These are phyloP conservation scores for Eristalis pertinax DNA, from an alignment of 2,888 invertebrate genomes.

Conservation along the genomic window DNA sequence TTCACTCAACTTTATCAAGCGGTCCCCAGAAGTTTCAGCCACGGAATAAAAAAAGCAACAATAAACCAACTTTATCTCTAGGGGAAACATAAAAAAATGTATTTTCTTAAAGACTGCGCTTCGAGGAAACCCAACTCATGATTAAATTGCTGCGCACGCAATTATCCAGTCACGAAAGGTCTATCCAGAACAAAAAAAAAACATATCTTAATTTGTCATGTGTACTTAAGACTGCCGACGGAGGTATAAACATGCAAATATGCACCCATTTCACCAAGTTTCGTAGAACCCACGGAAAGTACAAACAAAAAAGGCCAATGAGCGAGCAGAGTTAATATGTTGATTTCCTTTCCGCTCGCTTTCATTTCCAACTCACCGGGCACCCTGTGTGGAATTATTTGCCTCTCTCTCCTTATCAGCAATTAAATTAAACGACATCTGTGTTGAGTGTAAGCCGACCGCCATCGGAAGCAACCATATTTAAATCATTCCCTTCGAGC, in stretches of 20 bases:
- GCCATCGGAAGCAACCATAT: conserved; percentile 60
- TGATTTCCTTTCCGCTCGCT: conserved; percentile 45
- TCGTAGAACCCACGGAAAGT: neutral
- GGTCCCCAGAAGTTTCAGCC: neutral
- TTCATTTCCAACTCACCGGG: conserved; percentile 34
- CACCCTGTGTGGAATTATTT: conserved; percentile 36
- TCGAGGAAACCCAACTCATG: conserved; percentile 41
- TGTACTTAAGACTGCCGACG: conserved; percentile 55
- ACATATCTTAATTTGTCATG: conserved; percentile 68
- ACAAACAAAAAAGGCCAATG: conserved; percentile 11
- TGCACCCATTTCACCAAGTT: neutral
- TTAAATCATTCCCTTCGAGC: conserved; percentile 42
- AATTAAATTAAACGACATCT: conserved; percentile 71
- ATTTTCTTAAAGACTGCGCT: conserved; percentile 45
- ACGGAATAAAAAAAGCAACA: neutral
- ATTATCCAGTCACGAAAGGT: conserved; percentile 53
- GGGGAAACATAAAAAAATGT: conserved; percentile 16
- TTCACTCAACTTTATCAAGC: neutral
- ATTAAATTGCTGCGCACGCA: conserved; percentile 56
- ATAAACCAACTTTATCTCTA: neutral
- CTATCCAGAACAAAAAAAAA: conserved; percentile 3
- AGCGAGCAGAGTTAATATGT: conserved; percentile 57
- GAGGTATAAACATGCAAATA: conserved; percentile 55
- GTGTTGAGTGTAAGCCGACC: conserved; percentile 37
- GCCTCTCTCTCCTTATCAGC: conserved; percentile 52